Conservation (phyloP, 2,113 vertebrate species). For the Chloroceryle aenea region DNA sequence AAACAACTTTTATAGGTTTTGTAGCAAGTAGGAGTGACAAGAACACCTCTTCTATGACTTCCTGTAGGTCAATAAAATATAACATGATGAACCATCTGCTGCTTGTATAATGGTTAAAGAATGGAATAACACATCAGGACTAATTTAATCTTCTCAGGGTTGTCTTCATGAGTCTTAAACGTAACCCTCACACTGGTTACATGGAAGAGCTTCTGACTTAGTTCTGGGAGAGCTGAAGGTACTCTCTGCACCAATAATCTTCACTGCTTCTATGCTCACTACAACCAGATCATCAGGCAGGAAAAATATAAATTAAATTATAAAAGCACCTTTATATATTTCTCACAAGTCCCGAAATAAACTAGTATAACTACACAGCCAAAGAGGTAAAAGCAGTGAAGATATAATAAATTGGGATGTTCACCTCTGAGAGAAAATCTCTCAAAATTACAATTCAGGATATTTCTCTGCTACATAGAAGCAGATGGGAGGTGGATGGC, state of each 20-base stretch:
- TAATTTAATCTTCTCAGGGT: slow-evolving; percentile 20
- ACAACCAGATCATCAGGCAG: neutral
- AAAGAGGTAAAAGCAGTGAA: neutral
- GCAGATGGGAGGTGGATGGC: neutral
- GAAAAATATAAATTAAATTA: neutral
- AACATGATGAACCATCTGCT: slow-evolving; percentile 54
- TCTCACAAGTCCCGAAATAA: neutral
- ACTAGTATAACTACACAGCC: neutral
- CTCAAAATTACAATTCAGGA: neutral
- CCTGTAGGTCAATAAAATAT: slow-evolving; percentile 56
- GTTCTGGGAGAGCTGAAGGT: neutral
- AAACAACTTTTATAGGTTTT: slow-evolving; percentile 41
- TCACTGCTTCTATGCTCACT: neutral
- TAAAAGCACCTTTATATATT: neutral
- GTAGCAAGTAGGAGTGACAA: slow-evolving; percentile 52
- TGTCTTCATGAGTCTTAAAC: slow-evolving; percentile 18
- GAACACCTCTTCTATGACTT: slow-evolving; percentile 51
- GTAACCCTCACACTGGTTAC: slow-evolving; percentile 9
- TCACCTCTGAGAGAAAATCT: neutral
- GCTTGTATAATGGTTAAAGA: slow-evolving; percentile 26
- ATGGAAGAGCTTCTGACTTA: neutral
- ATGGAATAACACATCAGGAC: slow-evolving; percentile 50
- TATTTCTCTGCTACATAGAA: neutral
- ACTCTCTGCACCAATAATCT: neutral
- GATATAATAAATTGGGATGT: neutral